A percentile compares a stretch with the other conserved stretches of the same genome.
Evolutionary conservation across 2,113 vertebrate species (phyloP).

Genomic region (Loxodonta africana): DNA sequence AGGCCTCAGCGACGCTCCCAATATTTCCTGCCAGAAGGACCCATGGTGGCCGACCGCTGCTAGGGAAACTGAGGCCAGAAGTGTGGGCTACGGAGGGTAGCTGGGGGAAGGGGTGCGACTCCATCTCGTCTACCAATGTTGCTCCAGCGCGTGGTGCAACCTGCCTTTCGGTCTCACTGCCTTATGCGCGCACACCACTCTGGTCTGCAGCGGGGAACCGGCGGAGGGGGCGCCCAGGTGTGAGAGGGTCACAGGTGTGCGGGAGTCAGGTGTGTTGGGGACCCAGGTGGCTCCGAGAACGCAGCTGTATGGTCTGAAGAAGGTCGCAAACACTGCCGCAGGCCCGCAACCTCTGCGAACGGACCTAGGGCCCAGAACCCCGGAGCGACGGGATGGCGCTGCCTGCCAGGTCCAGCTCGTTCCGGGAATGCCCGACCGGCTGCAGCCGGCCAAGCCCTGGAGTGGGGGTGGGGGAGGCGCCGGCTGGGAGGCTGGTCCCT

Average conservation of each 20-base stretch:
- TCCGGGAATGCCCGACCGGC: slow-evolving; percentile 72
- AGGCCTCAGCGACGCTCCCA: not conserved
- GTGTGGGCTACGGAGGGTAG: slow-evolving; percentile 21
- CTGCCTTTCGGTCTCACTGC: slow-evolving; percentile 24
- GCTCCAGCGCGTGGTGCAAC: not conserved
- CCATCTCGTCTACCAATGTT: not conserved
- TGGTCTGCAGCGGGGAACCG: slow-evolving; percentile 9
- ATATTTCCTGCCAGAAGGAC: slow-evolving; percentile 47
- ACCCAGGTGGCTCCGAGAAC: slow-evolving; percentile 15
- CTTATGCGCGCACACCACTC: not conserved
- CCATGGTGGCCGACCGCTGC: not conserved
- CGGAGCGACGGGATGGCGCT: slow-evolving; percentile 46
- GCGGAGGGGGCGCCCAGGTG: slow-evolving; percentile 42
- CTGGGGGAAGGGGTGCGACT: not conserved
- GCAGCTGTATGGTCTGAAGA: not conserved
- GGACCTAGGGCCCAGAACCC: not conserved
- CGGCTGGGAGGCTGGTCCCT: slow-evolving; percentile 25
- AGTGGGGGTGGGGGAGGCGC: slow-evolving; percentile 73
- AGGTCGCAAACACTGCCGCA: not conserved
- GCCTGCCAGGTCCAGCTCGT: slow-evolving; percentile 75
- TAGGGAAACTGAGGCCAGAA: slow-evolving; percentile 67
- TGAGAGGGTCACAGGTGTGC: slow-evolving; percentile 61
- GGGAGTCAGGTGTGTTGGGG: slow-evolving; percentile 50
- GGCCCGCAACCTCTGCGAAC: slow-evolving; percentile 16
- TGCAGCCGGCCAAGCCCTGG: not conserved